phyloP scores from a whole-genome alignment of 2,888 invertebrate genomes.

The Oligia strigilis region DNA sequence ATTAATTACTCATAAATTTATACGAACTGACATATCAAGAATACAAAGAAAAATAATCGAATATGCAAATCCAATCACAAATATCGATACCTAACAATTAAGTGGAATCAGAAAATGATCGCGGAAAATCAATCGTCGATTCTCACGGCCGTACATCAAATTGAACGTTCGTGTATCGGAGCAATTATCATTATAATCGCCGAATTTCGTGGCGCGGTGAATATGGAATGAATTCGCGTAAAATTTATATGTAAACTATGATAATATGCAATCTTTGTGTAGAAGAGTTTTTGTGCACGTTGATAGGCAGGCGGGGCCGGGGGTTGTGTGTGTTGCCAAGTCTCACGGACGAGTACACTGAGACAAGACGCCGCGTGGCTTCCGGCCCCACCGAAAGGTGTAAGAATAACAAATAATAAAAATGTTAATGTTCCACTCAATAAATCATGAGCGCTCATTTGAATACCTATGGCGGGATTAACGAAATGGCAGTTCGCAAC shows the following conservation, averaged over 20 bases:
- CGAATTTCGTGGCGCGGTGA: slow-evolving; percentile 85
- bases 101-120: slow-evolving; percentile 80
- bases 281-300: slow-evolving; percentile 79
- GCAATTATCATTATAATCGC: slow-evolving; percentile 89
- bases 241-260: slow-evolving; percentile 91
- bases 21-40: slow-evolving; percentile 40
- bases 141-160: slow-evolving; percentile 90
- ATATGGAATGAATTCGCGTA: slow-evolving; percentile 89
- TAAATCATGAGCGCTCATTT: slow-evolving; percentile 91
- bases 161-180: slow-evolving; percentile 86
- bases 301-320: slow-evolving; percentile 77
- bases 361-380: slow-evolving; percentile 90
- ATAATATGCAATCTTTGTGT: slow-evolving; percentile 87
- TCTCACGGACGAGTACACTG: slow-evolving; percentile 89
- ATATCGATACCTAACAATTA: slow-evolving; percentile 78
- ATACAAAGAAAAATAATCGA: slow-evolving; percentile 69
- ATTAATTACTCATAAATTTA: slow-evolving; percentile 48
- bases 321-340: slow-evolving; percentile 80
- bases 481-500: slow-evolving; percentile 81
- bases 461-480: slow-evolving; percentile 89
- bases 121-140: slow-evolving; percentile 87
- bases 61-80: slow-evolving; percentile 78
- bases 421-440: slow-evolving; percentile 91
- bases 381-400: slow-evolving; percentile 89
- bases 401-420: slow-evolving; percentile 91